Evolutionary conservation across 2,113 vertebrate species (phyloP).

Genomic region (Pycnonotus jocosus): DNA sequence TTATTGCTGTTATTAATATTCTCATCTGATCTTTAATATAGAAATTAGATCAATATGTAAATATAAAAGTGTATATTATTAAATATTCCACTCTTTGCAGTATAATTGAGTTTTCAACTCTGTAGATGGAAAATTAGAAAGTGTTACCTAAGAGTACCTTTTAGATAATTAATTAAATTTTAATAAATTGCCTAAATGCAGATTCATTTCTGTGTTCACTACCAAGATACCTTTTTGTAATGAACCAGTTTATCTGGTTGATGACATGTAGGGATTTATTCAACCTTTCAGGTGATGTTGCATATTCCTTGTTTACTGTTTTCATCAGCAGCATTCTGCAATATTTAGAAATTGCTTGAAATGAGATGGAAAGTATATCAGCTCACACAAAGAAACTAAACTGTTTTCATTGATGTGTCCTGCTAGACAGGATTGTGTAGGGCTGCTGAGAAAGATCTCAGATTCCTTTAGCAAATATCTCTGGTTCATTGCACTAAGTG

Average conservation of each 20-base stretch:
- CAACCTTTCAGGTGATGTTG: not conserved
- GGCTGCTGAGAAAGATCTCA: not conserved
- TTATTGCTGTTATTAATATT: not conserved
- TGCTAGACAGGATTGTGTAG: not conserved
- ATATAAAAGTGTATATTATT: not conserved
- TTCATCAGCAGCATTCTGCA: not conserved
- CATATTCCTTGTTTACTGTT: not conserved
- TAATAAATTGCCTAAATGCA: slow-evolving; percentile 33
- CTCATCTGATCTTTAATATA: not conserved
- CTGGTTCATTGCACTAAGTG: not conserved
- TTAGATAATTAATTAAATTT: slow-evolving; percentile 48
- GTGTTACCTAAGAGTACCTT: slow-evolving; percentile 25
- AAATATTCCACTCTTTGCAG: slow-evolving; percentile 19
- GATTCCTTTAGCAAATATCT: not conserved
- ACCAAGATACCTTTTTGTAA: slow-evolving; percentile 7
- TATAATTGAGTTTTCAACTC: slow-evolving; percentile 27
- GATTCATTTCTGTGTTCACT: slow-evolving; percentile 20
- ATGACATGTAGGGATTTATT: not conserved
- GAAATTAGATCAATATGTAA: slow-evolving; percentile 3
- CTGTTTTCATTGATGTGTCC: not conserved
- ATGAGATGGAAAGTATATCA: not conserved
- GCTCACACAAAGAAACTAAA: not conserved
- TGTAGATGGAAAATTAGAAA: slow-evolving; percentile 23
- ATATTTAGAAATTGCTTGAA: not conserved
- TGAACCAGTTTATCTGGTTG: slow-evolving; percentile 27